These are phyloP conservation scores for Rotaria magnacalcarata DNA, from an alignment of 2,888 invertebrate species.

Conservation along the genomic window DNA sequence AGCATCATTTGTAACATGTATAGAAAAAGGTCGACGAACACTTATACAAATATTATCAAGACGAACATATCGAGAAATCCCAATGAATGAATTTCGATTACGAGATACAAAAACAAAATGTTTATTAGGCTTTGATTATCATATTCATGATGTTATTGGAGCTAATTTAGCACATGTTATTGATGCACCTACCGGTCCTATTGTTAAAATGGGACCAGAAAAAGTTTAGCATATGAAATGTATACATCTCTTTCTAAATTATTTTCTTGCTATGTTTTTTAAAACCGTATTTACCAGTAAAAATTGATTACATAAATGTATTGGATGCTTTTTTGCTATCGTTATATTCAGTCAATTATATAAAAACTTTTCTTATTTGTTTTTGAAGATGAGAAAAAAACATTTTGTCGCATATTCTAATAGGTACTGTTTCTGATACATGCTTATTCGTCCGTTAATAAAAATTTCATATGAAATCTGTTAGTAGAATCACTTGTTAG, in stretches of 20 bases:
- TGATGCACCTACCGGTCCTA: background rate
- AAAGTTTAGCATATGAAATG: background rate
- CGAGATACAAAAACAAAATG: background rate
- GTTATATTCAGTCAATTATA: too few relatives aligned
- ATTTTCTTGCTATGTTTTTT: too few relatives aligned
- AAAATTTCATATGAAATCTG: too few relatives aligned
- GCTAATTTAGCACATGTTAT: slow-evolving; percentile 7
- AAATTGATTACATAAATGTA: too few relatives aligned
- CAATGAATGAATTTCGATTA: background rate
- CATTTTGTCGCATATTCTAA: too few relatives aligned
- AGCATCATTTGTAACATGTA: background rate
- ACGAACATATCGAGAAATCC: slow-evolving; percentile 1
- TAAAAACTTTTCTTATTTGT: too few relatives aligned
- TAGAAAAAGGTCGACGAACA: background rate
- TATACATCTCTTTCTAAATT: background rate
- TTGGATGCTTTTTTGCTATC: too few relatives aligned
- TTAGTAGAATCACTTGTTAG: too few relatives aligned
- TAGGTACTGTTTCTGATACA: too few relatives aligned
- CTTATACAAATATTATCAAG: background rate
- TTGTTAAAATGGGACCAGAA: background rate
- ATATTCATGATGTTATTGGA: background rate
- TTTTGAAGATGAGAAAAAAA: too few relatives aligned
- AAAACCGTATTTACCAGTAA: too few relatives aligned
- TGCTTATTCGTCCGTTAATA: too few relatives aligned
- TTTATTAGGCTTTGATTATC: slow-evolving; percentile 33